phyloP scores from a whole-genome alignment of 2,888 invertebrate species.

The Drosophila parthenogenetica region DNA sequence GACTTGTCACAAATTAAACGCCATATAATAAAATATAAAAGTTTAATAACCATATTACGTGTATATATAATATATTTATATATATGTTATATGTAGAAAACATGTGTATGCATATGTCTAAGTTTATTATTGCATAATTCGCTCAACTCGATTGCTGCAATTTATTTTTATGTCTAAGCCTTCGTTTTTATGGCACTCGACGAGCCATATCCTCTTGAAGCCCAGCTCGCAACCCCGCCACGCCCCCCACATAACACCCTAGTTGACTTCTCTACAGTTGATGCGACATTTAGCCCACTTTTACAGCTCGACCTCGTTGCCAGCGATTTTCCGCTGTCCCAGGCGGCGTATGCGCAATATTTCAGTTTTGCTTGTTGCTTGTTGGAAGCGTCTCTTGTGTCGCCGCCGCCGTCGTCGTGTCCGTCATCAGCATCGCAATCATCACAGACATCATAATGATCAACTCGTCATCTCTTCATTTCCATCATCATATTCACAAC shows the following conservation, averaged over 20 bases:
- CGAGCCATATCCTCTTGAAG: conserved; percentile 19
- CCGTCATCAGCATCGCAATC: conserved; percentile 13
- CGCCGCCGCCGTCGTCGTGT: conserved; percentile 30
- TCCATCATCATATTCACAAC: conserved; percentile 74
- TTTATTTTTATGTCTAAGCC: conserved; percentile 70
- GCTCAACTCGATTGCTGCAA: conserved; percentile 49
- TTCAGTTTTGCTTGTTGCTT: conserved; percentile 56
- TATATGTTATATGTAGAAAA: not conserved
- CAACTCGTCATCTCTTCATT: conserved; percentile 39
- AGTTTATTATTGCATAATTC: conserved; percentile 54
- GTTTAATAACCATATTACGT: conserved; percentile 28
- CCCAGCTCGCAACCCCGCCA: not conserved
- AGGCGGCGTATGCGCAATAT: conserved; percentile 69
- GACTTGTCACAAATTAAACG: conserved; percentile 6
- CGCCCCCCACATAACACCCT: not conserved
- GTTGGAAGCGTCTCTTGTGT: conserved; percentile 43
- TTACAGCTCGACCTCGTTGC: conserved; percentile 72
- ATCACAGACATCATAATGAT: conserved; percentile 29
- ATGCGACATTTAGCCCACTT: conserved; percentile 72
- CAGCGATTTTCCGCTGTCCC: conserved; percentile 51
- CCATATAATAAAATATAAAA: conserved; percentile 10
- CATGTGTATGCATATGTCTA: conserved; percentile 30
- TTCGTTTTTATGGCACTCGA: conserved; percentile 68
- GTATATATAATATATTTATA: no score
- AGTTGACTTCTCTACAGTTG: conserved; percentile 44